These are phyloP conservation scores for Eristalinus aeneus DNA, from an alignment of 2,888 invertebrate genomes.

Conservation along the genomic window DNA sequence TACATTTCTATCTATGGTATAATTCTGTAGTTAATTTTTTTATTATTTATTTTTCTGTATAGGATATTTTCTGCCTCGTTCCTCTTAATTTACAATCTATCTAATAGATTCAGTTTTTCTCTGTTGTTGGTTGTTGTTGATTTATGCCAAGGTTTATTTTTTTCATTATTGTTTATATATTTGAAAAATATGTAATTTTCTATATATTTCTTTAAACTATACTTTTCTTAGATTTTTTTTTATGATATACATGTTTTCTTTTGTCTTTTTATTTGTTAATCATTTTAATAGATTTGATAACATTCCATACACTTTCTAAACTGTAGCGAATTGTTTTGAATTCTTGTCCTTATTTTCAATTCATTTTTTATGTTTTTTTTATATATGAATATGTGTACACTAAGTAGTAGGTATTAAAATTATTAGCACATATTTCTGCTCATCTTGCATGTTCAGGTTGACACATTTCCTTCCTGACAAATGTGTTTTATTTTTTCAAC, in stretches of 20 bases:
- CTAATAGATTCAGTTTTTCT: slow-evolving; percentile 32
- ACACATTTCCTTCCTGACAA: not conserved
- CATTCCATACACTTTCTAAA: not conserved
- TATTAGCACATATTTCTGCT: slow-evolving; percentile 36
- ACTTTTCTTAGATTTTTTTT: not conserved
- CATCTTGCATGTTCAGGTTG: not conserved
- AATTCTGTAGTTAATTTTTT: slow-evolving; percentile 31
- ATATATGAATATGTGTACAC: slow-evolving; percentile 11
- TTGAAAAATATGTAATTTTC: slow-evolving; percentile 46
- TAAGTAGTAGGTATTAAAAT: slow-evolving; percentile 49
- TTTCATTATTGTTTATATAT: slow-evolving; percentile 6
- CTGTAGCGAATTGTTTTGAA: not conserved
- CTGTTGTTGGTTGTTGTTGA: not conserved
- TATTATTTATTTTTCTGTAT: not conserved
- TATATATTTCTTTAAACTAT: slow-evolving; percentile 37
- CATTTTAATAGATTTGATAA: not conserved
- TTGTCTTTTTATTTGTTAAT: not conserved
- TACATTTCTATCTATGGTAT: slow-evolving; percentile 52
- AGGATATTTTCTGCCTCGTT: slow-evolving; percentile 32
- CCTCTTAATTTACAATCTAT: slow-evolving; percentile 39
- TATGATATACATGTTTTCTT: slow-evolving; percentile 12
- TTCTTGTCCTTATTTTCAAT: not conserved
- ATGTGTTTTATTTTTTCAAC: slow-evolving; percentile 14
- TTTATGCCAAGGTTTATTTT: not conserved
- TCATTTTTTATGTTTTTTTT: slow-evolving; percentile 4